These are phyloP conservation scores for Eristalis pertinax DNA, from an alignment of 2,888 invertebrate species.

Conservation along the genomic window DNA sequence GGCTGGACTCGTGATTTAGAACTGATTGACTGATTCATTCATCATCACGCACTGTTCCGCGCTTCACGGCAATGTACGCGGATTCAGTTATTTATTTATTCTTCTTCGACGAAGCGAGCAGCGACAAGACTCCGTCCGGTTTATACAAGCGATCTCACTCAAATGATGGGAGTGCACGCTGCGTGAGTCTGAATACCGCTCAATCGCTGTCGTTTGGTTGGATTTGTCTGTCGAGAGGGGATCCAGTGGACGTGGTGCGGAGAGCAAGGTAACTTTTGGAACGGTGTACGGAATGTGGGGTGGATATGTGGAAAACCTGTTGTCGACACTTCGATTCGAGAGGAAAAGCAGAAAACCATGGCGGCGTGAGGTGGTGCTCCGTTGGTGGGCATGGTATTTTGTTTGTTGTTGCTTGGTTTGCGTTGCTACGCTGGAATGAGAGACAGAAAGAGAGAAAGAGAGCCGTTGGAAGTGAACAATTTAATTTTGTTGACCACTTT, in stretches of 20 bases:
- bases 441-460: constrained; percentile 30
- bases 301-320: constrained; percentile 43
- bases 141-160: constrained; percentile 75
- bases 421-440: constrained; percentile 63
- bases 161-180: constrained; percentile 73
- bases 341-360: constrained; percentile 39
- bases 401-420: constrained; percentile 27
- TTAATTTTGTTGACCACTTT: constrained; percentile 11
- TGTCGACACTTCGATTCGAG: constrained; percentile 23
- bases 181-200: constrained; percentile 45
- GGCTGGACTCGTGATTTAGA: neutral
- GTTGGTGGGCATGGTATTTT: constrained; percentile 23
- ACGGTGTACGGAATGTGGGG: constrained; percentile 7
- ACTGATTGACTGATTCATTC: constrained; percentile 14
- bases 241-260: neutral
- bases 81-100: constrained; percentile 1
- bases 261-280: constrained; percentile 3
- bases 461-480: constrained; percentile 45
- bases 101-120: constrained; percentile 32
- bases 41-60: constrained; percentile 17
- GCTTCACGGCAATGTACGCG: constrained; percentile 30
- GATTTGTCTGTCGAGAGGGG: neutral
- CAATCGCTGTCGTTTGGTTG: constrained; percentile 24
- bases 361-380: neutral
- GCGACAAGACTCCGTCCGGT: constrained; percentile 74